Percentiles rank a stretch among this genome's conserved stretches.
phyloP scores from a whole-genome alignment of 1,140 invertebrate genomes.

The Ceratina calcarata region DNA sequence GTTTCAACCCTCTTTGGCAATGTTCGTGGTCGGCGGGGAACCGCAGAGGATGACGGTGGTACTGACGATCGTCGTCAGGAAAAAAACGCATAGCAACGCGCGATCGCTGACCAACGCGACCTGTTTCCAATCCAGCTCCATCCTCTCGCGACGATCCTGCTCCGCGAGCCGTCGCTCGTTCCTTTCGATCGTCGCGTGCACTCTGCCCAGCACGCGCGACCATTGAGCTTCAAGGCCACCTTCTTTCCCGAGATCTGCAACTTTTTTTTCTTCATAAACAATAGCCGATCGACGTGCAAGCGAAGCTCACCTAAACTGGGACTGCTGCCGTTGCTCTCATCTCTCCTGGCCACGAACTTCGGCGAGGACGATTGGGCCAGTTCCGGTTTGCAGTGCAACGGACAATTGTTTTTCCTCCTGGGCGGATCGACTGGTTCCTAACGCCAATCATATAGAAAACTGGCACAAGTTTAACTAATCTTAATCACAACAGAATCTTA shows the following conservation, averaged over 20 bases:
- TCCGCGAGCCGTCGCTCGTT: slow-evolving; percentile 86
- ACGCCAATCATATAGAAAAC: neutral
- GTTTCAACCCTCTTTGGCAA: slow-evolving; percentile 51
- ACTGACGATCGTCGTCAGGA: slow-evolving; percentile 84
- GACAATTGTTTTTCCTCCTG: slow-evolving; percentile 68
- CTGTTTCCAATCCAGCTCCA: slow-evolving; percentile 89
- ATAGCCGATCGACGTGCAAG: neutral
- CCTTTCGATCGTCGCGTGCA: slow-evolving; percentile 86
- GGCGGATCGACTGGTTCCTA: slow-evolving; percentile 65
- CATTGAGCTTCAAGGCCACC: slow-evolving; percentile 83
- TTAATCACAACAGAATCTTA: slow-evolving; percentile 26
- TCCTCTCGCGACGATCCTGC: slow-evolving; percentile 85
- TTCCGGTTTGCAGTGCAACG: slow-evolving; percentile 69
- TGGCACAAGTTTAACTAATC: neutral
- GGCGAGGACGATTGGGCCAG: slow-evolving; percentile 60
- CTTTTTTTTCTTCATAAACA: slow-evolving; percentile 13
- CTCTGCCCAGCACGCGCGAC: slow-evolving; percentile 83
- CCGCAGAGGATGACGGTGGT: slow-evolving; percentile 84
- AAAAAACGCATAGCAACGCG: slow-evolving; percentile 85
- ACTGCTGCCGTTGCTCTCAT: slow-evolving; percentile 66
- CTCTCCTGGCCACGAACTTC: slow-evolving; percentile 65
- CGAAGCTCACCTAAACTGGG: slow-evolving; percentile 63
- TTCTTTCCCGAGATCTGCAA: slow-evolving; percentile 72
- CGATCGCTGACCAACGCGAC: slow-evolving; percentile 87
- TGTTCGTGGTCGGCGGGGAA: slow-evolving; percentile 74